Conservation (phyloP, 2,797 vertebrate genomes). For the Pangasius krempfi region DNA sequence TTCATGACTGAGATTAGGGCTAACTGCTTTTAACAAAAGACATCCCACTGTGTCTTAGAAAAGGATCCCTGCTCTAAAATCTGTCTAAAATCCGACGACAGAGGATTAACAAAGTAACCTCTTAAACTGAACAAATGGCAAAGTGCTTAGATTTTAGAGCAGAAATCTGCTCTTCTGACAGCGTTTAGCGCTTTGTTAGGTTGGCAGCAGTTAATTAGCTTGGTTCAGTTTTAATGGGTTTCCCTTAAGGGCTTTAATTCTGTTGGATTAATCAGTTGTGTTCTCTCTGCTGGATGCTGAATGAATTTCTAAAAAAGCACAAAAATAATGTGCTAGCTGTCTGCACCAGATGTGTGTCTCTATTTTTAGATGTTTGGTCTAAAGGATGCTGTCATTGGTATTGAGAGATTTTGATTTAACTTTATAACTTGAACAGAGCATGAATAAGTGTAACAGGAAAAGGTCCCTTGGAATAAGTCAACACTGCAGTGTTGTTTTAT, state of each 20-base stretch:
- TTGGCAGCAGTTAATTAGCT: slow-evolving; percentile 41
- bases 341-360: slow-evolving; percentile 48
- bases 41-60: slow-evolving; percentile 5
- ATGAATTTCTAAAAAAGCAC: slow-evolving; percentile 40
- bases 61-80: neutral
- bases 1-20: slow-evolving; percentile 28
- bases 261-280: slow-evolving; percentile 37
- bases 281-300: slow-evolving; percentile 39
- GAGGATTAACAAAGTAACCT: neutral
- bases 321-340: slow-evolving; percentile 49
- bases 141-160: slow-evolving; percentile 6
- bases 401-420: slow-evolving; percentile 12
- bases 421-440: neutral
- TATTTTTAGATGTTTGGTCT: slow-evolving; percentile 46
- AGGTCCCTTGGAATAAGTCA: neutral
- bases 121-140: neutral
- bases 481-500: neutral
- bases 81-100: neutral
- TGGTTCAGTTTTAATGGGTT: slow-evolving; percentile 53
- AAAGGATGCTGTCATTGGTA: slow-evolving; percentile 22
- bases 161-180: slow-evolving; percentile 17
- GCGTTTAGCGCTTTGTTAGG: slow-evolving; percentile 11
- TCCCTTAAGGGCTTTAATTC: slow-evolving; percentile 40
- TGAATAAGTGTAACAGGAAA: neutral
- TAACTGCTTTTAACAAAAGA: slow-evolving; percentile 20